phyloP scores from a whole-genome alignment of 64 coral and sea anemone genomes.

The Stichodactyla helianthus region DNA sequence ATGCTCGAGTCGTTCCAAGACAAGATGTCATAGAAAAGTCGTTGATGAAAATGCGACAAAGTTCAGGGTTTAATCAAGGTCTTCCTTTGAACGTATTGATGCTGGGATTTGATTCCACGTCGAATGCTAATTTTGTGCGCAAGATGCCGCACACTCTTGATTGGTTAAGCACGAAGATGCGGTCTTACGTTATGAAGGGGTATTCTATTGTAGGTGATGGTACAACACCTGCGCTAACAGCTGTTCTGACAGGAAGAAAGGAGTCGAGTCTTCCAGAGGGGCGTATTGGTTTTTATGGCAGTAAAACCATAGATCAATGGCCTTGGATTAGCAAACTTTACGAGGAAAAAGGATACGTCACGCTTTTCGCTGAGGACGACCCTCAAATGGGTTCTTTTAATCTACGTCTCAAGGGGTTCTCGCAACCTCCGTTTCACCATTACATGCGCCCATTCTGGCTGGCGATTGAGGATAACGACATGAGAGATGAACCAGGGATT shows the following conservation, averaged over 20 bases:
- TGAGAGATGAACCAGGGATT: constrained; percentile 61
- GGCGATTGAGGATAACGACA: constrained; percentile 32
- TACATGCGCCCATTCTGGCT: constrained; percentile 86
- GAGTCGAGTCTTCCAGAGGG: constrained; percentile 55
- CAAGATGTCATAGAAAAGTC: constrained; percentile 30
- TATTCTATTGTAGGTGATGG: constrained; percentile 78
- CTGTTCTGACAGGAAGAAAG: constrained; percentile 53
- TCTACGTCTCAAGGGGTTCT: constrained; percentile 55
- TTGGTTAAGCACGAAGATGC: constrained; percentile 44
- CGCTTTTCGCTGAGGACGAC: constrained; percentile 71
- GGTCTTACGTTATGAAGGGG: constrained; percentile 71
- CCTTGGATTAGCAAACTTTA: constrained; percentile 67
- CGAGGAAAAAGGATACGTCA: constrained; percentile 56
- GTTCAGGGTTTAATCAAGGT: background rate
- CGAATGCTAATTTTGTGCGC: constrained; percentile 63
- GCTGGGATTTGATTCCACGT: constrained; percentile 72
- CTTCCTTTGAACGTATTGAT: constrained; percentile 64
- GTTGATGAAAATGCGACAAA: background rate
- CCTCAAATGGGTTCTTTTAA: constrained; percentile 71
- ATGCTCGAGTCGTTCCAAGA: constrained; percentile 53
- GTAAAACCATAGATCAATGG: constrained; percentile 10
- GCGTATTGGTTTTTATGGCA: constrained; percentile 36
- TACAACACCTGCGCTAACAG: constrained; percentile 67
- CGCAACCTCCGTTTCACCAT: constrained; percentile 43
- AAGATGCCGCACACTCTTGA: constrained; percentile 55